phyloP scores from a whole-genome alignment of 2,113 vertebrate species.

The Cynocephalus volans region DNA sequence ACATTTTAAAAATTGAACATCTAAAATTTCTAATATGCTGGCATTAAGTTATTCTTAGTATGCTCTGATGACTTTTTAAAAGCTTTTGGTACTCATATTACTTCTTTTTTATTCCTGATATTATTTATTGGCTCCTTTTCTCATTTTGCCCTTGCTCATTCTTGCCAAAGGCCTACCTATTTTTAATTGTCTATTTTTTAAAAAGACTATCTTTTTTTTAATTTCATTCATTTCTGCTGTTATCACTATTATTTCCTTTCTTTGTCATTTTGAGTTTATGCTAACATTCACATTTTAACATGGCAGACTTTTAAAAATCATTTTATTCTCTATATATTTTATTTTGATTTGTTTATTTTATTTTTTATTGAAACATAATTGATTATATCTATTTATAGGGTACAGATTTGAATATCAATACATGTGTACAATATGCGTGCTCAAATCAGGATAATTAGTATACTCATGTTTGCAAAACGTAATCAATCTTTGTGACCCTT shows the following conservation, averaged over 20 bases:
- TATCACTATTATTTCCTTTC: background rate
- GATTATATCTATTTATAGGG: no score
- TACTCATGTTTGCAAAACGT: no score
- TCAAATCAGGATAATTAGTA: no score
- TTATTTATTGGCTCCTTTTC: background rate
- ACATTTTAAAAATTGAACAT: background rate
- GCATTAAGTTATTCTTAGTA: background rate
- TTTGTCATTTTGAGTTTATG: background rate
- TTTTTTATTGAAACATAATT: no score
- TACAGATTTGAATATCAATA: no score
- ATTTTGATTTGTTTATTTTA: background rate
- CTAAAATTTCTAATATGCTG: background rate
- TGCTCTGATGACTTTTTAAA: background rate
- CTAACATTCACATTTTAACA: background rate
- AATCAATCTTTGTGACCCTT: no score
- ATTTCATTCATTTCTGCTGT: background rate
- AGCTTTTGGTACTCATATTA: background rate
- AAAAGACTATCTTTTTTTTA: background rate
- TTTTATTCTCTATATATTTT: background rate
- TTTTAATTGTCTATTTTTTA: background rate
- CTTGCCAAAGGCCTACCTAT: background rate
- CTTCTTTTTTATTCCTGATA: background rate
- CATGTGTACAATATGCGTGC: no score
- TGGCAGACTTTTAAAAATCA: background rate
- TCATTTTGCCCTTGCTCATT: background rate